phyloP scores from a whole-genome alignment of 1,140 invertebrate species.

The Calosoma granatense region DNA sequence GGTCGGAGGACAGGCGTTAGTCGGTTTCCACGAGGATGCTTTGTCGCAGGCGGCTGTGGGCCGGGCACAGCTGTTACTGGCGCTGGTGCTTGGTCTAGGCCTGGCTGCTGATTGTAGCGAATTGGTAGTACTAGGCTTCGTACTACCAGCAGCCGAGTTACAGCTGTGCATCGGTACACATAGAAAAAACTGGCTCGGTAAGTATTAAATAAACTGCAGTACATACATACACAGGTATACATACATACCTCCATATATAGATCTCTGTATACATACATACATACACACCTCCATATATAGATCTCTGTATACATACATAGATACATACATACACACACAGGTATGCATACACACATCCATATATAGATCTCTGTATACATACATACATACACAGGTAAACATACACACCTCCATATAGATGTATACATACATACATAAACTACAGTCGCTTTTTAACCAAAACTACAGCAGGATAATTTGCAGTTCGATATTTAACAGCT shows the following conservation, averaged over 20 bases:
- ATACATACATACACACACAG: constrained; percentile 1
- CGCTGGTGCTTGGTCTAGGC: constrained; percentile 56
- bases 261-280: background rate
- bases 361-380: no score
- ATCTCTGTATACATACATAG: background rate
- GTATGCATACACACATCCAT: background rate
- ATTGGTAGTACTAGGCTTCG: constrained; percentile 61
- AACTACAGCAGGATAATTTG: no score
- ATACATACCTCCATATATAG: background rate
- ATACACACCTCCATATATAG: background rate
- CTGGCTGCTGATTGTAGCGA: constrained; percentile 67
- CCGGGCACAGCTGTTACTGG: constrained; percentile 53
- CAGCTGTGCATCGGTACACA: constrained; percentile 62
- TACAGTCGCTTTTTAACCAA: no score
- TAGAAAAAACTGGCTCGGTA: constrained; percentile 71
- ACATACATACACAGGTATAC: background rate
- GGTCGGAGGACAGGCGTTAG: constrained; percentile 35
- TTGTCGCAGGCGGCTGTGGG: constrained; percentile 61
- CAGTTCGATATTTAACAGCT: no score
- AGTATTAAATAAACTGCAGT: constrained; percentile 24
- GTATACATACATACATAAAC: no score
- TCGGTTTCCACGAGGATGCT: constrained; percentile 68
- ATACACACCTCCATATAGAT: no score
- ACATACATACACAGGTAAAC: no score
- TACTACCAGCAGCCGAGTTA: constrained; percentile 66